phyloP scores from a whole-genome alignment of 2,113 vertebrate genomes.

The Marcusenius ussheri region DNA sequence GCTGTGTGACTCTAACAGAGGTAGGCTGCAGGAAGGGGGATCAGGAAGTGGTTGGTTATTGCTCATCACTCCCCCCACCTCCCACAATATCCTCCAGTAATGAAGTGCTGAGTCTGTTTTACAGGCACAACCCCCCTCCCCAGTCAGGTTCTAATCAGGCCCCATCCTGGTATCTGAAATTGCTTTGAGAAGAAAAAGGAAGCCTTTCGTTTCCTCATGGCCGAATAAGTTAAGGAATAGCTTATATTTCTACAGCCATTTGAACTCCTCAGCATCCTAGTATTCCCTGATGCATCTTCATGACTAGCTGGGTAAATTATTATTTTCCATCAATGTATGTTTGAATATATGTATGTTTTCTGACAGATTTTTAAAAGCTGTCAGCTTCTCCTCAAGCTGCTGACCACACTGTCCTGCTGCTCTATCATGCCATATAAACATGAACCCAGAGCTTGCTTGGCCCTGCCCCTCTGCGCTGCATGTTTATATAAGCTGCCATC shows the following conservation, averaged over 20 bases:
- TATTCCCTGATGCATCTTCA: background rate
- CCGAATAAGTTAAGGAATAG: background rate
- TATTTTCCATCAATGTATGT: background rate
- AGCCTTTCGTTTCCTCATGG: background rate
- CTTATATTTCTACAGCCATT: background rate
- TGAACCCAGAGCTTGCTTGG: background rate
- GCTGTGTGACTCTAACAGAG: background rate
- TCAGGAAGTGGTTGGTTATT: conserved; percentile 2
- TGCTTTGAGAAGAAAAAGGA: background rate
- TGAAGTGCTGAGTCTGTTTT: background rate
- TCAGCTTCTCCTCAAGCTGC: background rate
- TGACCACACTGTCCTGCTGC: background rate
- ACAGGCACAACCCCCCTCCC: background rate
- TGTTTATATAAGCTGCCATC: background rate
- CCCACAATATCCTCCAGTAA: background rate
- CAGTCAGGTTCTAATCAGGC: background rate
- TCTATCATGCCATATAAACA: conserved; percentile 1
- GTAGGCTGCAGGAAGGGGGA: background rate
- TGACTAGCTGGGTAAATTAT: background rate
- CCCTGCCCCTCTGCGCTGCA: background rate
- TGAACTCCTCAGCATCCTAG: background rate
- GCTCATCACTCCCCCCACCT: background rate
- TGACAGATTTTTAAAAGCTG: background rate
- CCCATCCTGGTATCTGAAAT: background rate
- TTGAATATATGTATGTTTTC: background rate